phyloP scores from a whole-genome alignment of 1,140 invertebrate genomes.

The Ephestia elutella region DNA sequence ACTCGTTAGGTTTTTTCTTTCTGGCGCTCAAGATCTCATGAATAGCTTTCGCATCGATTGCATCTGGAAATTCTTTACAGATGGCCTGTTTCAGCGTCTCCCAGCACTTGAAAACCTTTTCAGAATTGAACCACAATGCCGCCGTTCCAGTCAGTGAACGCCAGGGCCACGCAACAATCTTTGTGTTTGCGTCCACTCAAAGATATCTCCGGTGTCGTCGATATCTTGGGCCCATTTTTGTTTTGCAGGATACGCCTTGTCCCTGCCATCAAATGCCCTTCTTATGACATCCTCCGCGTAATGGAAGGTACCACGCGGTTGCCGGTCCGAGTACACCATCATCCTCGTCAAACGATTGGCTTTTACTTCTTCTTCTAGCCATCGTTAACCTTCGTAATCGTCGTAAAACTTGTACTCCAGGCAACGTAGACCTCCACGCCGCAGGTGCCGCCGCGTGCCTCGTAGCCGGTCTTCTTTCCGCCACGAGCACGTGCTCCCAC shows the following conservation, averaged over 20 bases:
- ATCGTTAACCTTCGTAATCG: no score
- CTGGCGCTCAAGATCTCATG: slow-evolving; percentile 17
- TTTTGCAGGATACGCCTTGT: slow-evolving; percentile 3
- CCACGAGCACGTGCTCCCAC: no score
- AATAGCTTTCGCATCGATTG: slow-evolving; percentile 5
- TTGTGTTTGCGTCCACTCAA: slow-evolving; percentile 16
- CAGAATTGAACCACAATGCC: slow-evolving; percentile 17
- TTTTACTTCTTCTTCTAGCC: no score
- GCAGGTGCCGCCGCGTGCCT: no score
- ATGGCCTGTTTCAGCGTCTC: no score
- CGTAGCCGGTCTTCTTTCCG: no score
- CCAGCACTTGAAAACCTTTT: slow-evolving; percentile 10
- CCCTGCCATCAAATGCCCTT: slow-evolving; percentile 2
- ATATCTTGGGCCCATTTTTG: slow-evolving; percentile 21
- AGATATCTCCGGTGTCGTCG: slow-evolving; percentile 18
- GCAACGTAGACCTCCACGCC: no score
- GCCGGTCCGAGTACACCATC: no score
- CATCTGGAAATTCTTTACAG: no score
- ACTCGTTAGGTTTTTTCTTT: slow-evolving; percentile 12
- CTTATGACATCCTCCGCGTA: not conserved
- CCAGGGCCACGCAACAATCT: slow-evolving; percentile 17
- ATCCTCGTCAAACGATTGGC: no score
- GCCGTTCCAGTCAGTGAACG: slow-evolving; percentile 19
- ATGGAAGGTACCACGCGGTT: not conserved
- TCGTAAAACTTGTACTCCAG: no score